A percentile compares a stretch with the other conserved stretches of the same genome.
Conservation (phyloP, 2,888 invertebrate genomes). For the Strigamia transsilvanica region DNA sequence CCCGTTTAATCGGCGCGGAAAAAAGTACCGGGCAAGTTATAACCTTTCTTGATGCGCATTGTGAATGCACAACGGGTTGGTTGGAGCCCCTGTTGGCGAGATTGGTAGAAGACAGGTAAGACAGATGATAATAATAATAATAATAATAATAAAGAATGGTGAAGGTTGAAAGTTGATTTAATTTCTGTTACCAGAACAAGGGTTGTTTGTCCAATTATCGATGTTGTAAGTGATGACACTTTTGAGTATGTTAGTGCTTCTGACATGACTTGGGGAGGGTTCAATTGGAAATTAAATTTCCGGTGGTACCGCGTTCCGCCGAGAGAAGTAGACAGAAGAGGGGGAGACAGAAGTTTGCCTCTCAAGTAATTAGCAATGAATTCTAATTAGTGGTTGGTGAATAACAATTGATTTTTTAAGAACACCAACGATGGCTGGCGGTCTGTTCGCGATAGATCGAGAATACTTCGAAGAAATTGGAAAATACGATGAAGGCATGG, state of each 20-base stretch:
- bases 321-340: constrained; percentile 92
- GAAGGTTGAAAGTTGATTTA: not conserved
- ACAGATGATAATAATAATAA: no score
- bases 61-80: constrained; percentile 99
- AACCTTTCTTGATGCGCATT: constrained; percentile 97
- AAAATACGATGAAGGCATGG: constrained; percentile 72
- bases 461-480: constrained; percentile 88
- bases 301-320: constrained; percentile 96
- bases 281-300: constrained; percentile 98
- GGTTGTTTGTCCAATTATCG: constrained; percentile 98
- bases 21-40: constrained; percentile 89
- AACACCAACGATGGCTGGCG: constrained; percentile 94
- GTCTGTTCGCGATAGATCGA: constrained; percentile 85
- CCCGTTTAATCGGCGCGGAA: constrained; percentile 91
- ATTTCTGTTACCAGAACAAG: constrained; percentile 71
- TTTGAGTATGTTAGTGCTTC: constrained; percentile 92
- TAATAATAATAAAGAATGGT: not conserved
- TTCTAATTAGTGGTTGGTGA: constrained; percentile 66
- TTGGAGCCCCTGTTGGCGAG: constrained; percentile 91
- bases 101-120: constrained; percentile 82
- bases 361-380: constrained; percentile 68
- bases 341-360: constrained; percentile 91
- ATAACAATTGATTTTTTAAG: constrained; percentile 72
- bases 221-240: constrained; percentile 97
- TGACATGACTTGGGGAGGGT: constrained; percentile 97